Conservation (phyloP, 2,888 invertebrate genomes). For the Furcula furcula region DNA sequence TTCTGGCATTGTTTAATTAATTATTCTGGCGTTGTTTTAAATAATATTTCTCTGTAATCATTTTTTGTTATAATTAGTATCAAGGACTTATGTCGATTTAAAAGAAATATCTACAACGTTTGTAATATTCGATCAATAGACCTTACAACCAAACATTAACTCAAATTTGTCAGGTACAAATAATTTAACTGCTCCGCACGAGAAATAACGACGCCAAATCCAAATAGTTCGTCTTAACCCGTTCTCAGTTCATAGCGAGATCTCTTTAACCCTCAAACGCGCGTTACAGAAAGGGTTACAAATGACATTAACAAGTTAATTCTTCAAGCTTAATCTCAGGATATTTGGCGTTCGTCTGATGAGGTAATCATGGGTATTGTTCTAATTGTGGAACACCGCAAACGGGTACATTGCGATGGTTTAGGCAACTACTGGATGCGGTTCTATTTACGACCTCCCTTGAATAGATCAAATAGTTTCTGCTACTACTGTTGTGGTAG, state of each 20-base stretch:
- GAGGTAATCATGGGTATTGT: slow-evolving; percentile 65
- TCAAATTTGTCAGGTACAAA: too few species aligned
- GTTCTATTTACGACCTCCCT: not conserved
- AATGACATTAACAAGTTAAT: slow-evolving; percentile 52
- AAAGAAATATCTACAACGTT: too few species aligned
- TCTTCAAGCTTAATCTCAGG: slow-evolving; percentile 60
- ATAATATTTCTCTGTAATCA: too few species aligned
- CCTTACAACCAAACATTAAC: too few species aligned
- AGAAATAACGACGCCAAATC: not conserved
- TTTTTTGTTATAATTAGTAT: too few species aligned
- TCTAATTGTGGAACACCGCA: slow-evolving; percentile 54
- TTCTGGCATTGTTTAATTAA: too few species aligned
- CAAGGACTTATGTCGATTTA: too few species aligned
- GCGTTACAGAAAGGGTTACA: slow-evolving; percentile 22
- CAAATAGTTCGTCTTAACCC: slow-evolving; percentile 13
- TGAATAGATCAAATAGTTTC: too few species aligned
- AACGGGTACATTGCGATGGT: slow-evolving; percentile 18
- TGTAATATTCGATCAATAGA: too few species aligned
- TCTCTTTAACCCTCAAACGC: slow-evolving; percentile 15
- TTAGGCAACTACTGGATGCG: slow-evolving; percentile 23
- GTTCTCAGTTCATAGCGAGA: slow-evolving; percentile 7
- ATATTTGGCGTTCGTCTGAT: slow-evolving; percentile 53
- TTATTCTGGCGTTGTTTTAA: too few species aligned
- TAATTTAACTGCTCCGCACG: too few species aligned
- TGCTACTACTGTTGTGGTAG: too few species aligned